These are phyloP conservation scores for Echinarachnius parma DNA, from an alignment of 53 echinoderm and acorn worm species.

Conservation along the genomic window DNA sequence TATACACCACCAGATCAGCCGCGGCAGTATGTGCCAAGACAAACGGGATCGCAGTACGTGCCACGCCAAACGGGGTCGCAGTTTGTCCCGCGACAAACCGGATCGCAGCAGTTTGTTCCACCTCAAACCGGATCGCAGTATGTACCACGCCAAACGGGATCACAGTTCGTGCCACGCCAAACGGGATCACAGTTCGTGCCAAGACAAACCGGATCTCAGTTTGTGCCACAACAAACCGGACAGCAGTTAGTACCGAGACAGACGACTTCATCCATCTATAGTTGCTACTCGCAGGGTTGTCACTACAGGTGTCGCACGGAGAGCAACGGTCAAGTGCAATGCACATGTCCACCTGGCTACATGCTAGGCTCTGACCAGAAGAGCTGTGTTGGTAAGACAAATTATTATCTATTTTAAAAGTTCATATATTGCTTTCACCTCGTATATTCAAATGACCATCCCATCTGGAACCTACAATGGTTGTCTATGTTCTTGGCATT, in stretches of 20 bases:
- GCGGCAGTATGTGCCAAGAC: too few species aligned
- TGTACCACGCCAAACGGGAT: too few species aligned
- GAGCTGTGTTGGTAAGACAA: constrained; percentile 80
- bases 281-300: constrained; percentile 64
- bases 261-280: constrained; percentile 7
- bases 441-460: too few species aligned
- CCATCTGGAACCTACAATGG: too few species aligned
- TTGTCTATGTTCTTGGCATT: too few species aligned
- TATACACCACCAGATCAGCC: not conserved
- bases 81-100: not conserved
- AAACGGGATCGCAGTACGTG: too few species aligned
- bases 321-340: constrained; percentile 52
- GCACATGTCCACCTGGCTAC: constrained; percentile 84
- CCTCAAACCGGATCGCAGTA: not conserved
- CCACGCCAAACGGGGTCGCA: not conserved
- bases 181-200: not conserved
- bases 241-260: not conserved
- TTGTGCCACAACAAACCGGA: not conserved
- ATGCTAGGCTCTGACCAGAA: constrained; percentile 56
- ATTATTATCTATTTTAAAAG: too few species aligned
- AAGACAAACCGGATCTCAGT: not conserved
- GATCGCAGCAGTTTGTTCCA: not conserved
- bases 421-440: too few species aligned
- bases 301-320: constrained; percentile 58
- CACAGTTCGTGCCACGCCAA: not conserved